These are phyloP conservation scores for Aphrophora alni DNA, from an alignment of 2,888 invertebrate genomes.

Conservation along the genomic window DNA sequence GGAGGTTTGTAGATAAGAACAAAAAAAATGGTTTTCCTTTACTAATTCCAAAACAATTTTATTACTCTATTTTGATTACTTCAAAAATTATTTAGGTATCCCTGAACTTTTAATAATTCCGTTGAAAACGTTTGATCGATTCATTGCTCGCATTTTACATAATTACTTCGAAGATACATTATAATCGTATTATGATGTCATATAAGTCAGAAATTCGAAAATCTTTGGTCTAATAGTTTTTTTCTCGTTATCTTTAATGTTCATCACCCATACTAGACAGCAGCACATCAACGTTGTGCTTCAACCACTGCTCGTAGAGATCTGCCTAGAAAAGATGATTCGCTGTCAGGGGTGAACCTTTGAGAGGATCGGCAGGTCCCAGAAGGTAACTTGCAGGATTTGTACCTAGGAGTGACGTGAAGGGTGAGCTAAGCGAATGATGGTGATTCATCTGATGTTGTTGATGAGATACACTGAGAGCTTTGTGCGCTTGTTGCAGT, in stretches of 20 bases:
- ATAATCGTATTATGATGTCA: no score
- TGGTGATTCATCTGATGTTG: constrained; percentile 41
- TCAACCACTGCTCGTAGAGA: not conserved
- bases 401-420: constrained; percentile 46
- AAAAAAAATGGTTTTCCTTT: no score
- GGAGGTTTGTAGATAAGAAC: no score
- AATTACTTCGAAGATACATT: no score
- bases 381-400: constrained; percentile 52
- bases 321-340: constrained; percentile 51
- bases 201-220: no score
- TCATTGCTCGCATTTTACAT: no score
- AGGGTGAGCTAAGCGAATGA: constrained; percentile 42
- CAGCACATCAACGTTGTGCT: not conserved
- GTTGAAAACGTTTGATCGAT: no score
- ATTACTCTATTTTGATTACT: no score
- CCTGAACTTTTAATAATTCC: no score
- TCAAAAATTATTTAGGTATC: no score
- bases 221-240: no score
- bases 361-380: constrained; percentile 50
- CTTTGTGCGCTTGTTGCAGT: constrained; percentile 60
- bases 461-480: constrained; percentile 50
- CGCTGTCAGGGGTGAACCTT: constrained; percentile 49
- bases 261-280: not conserved
- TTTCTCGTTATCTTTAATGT: not conserved
- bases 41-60: no score